A percentile compares a stretch with the other conserved stretches of the same genome.
Conservation (phyloP, 2,113 vertebrate genomes). For the Hippocampus zosterae region DNA sequence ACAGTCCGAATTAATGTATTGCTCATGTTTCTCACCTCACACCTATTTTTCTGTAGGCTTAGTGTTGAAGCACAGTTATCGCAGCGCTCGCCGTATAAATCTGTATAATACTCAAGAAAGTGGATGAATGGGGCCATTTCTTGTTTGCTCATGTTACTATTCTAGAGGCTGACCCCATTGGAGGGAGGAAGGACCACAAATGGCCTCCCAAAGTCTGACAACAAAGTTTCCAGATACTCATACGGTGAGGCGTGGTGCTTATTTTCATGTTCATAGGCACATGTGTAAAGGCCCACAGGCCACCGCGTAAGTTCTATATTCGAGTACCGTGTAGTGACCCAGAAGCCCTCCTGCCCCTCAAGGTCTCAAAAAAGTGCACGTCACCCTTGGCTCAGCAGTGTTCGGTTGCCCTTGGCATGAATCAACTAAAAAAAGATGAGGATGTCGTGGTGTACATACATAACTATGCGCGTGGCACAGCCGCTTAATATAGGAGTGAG, state of each 20-base stretch:
- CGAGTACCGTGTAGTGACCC: conserved; percentile 10
- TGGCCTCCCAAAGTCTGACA: conserved; percentile 21
- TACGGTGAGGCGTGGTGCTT: conserved; percentile 43
- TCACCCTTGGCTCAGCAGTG: conserved; percentile 22
- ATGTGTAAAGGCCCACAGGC: not conserved
- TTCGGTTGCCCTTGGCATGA: conserved; percentile 28
- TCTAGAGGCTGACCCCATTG: conserved; percentile 26
- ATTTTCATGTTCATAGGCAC: conserved; percentile 7
- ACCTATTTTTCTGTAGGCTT: not conserved
- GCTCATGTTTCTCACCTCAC: not conserved
- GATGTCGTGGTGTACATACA: conserved; percentile 43
- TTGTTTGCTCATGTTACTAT: conserved; percentile 1
- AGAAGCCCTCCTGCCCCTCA: conserved; percentile 16
- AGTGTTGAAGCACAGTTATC: not conserved
- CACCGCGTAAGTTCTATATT: conserved; percentile 19
- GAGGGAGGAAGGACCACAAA: conserved; percentile 35
- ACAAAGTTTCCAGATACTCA: conserved; percentile 26
- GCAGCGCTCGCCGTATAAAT: not conserved
- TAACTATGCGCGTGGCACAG: conserved; percentile 50
- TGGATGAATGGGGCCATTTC: not conserved
- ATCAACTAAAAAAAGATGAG: conserved; percentile 59
- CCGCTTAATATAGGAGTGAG: conserved; percentile 50
- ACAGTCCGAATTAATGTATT: not conserved
- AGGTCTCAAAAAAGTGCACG: conserved; percentile 25
- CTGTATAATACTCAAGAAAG: not conserved